Base-by-base conservation (phyloP, 1,140 invertebrate species). In the Habropoda laboriosa region DNA sequence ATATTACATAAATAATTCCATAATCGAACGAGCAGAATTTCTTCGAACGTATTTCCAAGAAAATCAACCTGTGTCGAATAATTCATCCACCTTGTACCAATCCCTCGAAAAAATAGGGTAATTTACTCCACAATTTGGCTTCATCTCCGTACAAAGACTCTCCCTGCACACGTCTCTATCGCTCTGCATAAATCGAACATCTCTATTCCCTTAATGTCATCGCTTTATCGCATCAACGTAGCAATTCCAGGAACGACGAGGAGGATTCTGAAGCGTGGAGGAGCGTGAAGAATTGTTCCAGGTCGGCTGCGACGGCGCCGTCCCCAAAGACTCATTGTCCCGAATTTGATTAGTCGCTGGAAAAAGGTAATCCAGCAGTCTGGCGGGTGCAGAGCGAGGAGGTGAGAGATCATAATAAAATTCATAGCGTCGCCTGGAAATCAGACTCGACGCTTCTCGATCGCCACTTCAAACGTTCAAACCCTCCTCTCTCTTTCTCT, bases 401-500 rank as follows among this genome's bases (percentile, higher is more conserved):
- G 27, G 21, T 7, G n/a, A 42, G 42, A 8, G 8, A 10, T 76
- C 60, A 60, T 82, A 85, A 86, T 86, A 86, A 86, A 86, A 86
- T 86, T 86, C 80, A 85, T 82, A 73, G 80, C 64, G 40, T 71
- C 75, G 80, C 38, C n/a, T 72, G 64, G 75, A 82, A 86, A 85
- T 86, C 75, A 70, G 64, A 79, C 74, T 76, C 49, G 58, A 24
- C 32, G 72, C 35, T 68, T 49, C 60, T 35, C 51, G 82, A 85
- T 80, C 76, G 58, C 49, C 64, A 66, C 68, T 70, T 42, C 67
- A 55, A 82, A 53, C 81, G 47, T 47, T 57, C n/a, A 38, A n/a
- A n/a, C 16, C 32, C 30, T 10, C 5, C 18, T 16, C 57, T n/a
- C 30, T 35, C 57, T 58, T 21, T 21, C 13, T 58, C 55, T 32